Base-by-base conservation (phyloP, 2,113 vertebrate species). In the Chloroceryle aenea region DNA sequence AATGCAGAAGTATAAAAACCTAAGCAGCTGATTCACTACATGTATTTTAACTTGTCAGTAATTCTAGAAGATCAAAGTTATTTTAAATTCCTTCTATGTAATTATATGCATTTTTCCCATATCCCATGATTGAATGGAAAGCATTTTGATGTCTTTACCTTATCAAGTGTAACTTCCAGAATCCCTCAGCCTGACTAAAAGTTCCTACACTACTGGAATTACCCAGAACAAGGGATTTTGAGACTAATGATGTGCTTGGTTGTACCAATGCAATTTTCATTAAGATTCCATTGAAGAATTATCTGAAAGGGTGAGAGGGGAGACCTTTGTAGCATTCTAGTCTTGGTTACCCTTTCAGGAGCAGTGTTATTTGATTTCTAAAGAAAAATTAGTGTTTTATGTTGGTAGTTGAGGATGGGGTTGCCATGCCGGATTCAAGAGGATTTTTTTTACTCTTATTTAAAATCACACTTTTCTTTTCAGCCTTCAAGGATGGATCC, bases 401-500 rank as follows among this genome's bases (percentile, higher is more conserved):
- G 9, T 53, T 75, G 42, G 22, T 85, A 68, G 27, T 38, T 77
- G 14, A 69, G 25, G 36, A 8, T 89, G 22, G 16, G 36, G 32
- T 62, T 85, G 17, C 21, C 9, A 3, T 52, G 36, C 27, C 29
- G 73, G 43, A 34, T 58, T 91, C 7, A 1, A 86, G 86, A 84
- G 19, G 9, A 40, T 30, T 45, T 82, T 45, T 82, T 4, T 40
- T 53, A 0, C 3, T 67, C 0, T 4, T 68, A 48, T 78, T 72
- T 69, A 12, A 50, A 88, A 59, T 45, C 21, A 7, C 4, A 14
- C 72, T 84, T 93, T 92, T 75, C 15, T 89, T 97, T 98, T 87
- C 94, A 99, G 99, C 99, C 50, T 99, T 99, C 96, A 99, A 96
- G 92, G 99, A 99, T 96, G 98, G 98, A 93, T 98, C 98, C 56